Base-by-base conservation (phyloP, 2,888 invertebrate species). In the Cyclophora albipunctata region DNA sequence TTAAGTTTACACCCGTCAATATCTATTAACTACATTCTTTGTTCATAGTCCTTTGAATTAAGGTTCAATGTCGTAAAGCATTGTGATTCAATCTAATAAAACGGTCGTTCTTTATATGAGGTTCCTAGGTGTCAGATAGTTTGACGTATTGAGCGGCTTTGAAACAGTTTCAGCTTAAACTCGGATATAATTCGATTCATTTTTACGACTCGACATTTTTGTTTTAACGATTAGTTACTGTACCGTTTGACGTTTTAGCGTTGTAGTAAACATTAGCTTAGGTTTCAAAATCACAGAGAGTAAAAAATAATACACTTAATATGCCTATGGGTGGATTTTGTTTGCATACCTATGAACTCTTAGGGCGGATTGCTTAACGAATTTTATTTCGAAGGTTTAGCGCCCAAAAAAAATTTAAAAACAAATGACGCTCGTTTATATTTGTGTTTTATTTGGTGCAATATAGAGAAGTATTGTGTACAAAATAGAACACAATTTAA, bases 61-160 rank as follows among this genome's bases (percentile, higher is more conserved):
- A 65, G 66, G 75, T 71, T 64, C 53, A 69, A 48, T 69, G 66
- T 72, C 52, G 50, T 50, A 51, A 58, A 49, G 34, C 42, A 48
- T 35, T 49, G 37, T 49, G 40, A 49, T 48, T 52, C 48, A 48
- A 51, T 55, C 34, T 51, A 54, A 50, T 56, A 54, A 55, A 49
- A 48, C 50, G 52, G 57, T 55, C 48, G 50, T 58, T 52, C 45
- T 55, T 55, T 52, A 48, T 48, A 45, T 53, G 54, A 56, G 62
- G 61, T 69, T 62, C 53, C 63, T 64, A 72, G 69, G 75, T 75
- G 78, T 77, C 76, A 65, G 78, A 67, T 69, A 62, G 63, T 69
- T 73, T 77, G 79, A 78, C 73, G 71, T 69, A 76, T 75, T 67
- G 72, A 75, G 58, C 62, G 55, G 60, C 59, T 59, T 59, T 58